Base-by-base conservation (phyloP, 2,113 vertebrate genomes). In the Tympanuchus pallidicinctus region DNA sequence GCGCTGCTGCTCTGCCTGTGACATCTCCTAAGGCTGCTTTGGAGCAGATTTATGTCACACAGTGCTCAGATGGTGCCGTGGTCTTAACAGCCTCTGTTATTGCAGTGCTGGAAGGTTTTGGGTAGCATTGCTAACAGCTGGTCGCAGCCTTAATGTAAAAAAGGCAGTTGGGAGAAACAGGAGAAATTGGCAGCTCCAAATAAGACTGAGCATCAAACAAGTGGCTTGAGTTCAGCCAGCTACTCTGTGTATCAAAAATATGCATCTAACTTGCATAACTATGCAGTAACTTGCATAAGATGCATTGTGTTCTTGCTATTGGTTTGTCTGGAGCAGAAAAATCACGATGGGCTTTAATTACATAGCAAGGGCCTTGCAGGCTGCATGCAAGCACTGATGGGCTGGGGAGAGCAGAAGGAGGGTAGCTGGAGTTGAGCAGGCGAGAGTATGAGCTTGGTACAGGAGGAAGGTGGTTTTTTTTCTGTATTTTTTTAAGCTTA, bases 261-360 rank as follows among this genome's bases (percentile, higher is more conserved):
- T 92, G 94, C 95, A 93, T 96, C 12, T 78, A 93, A 96, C 96
- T 96, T 96, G 96, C 96, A 95, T 96, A 96, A 96, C 95, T 96
- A 88, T 96, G 96, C 95, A 96, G 95, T 67, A 95, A 96, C 96
- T 96, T 96, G 96, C 95, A 96, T 96, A 96, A 96, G 95, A 5
- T 81, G 69, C 73, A 81, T 94, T 95, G 93, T 96, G 83, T 95
- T 94, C 88, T 60, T 88, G 92, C 86, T 86, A 0, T 88, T 90
- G 90, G 88, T 77, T 92, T 95, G 86, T 86, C 76, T 91, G 89
- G 5, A 40, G 88, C 80, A 80, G 87, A 92, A 92, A 87, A 88
- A 88, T 83, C 69, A 1, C 1, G 3, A 20, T 83, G 82, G 85
- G 89, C 34, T 85, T 32, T 80, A 45, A 1, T 65, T 69, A 69